Percentiles rank a stretch among this genome's conserved stretches.
These are phyloP conservation scores for Limnephilus lunatus DNA, from an alignment of 2,888 invertebrate genomes.

Conservation along the genomic window DNA sequence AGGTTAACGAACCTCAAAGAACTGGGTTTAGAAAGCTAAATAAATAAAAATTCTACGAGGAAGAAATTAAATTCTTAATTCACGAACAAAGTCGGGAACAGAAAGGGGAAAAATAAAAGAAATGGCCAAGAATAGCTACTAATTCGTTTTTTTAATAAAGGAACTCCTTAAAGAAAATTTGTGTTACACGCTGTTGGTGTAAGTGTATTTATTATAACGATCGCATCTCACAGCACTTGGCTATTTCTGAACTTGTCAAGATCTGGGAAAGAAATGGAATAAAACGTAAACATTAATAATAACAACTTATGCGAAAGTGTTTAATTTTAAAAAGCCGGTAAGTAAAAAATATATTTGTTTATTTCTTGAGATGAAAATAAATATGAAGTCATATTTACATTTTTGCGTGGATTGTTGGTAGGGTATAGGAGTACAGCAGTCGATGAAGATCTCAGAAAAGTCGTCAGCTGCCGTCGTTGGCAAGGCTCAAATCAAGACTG, in stretches of 20 bases:
- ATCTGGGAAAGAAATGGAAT: slow-evolving; percentile 14
- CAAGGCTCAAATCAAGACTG: slow-evolving; percentile 33
- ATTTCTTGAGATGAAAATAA: slow-evolving; percentile 19
- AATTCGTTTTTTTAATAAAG: background rate
- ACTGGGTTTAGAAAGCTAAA: background rate
- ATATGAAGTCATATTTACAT: slow-evolving; percentile 40
- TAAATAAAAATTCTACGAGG: background rate
- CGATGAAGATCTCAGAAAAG: background rate
- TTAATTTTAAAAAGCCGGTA: too few relatives aligned
- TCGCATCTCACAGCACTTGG: background rate
- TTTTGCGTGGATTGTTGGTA: background rate
- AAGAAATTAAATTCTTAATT: background rate
- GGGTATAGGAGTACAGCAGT: slow-evolving; percentile 2
- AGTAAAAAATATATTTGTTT: background rate
- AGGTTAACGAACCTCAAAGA: background rate
- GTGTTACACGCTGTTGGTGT: background rate
- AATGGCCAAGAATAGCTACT: background rate
- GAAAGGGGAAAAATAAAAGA: background rate
- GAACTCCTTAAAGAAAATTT: background rate
- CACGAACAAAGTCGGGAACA: background rate
- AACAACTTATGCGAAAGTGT: background rate
- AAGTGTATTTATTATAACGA: background rate
- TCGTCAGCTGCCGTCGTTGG: slow-evolving; percentile 36
- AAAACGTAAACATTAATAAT: slow-evolving; percentile 10
- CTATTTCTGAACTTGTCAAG: slow-evolving; percentile 15